Evolutionary conservation across 2,797 vertebrate genomes (phyloP).

Genomic region (Oreonectes daqikongensis): DNA sequence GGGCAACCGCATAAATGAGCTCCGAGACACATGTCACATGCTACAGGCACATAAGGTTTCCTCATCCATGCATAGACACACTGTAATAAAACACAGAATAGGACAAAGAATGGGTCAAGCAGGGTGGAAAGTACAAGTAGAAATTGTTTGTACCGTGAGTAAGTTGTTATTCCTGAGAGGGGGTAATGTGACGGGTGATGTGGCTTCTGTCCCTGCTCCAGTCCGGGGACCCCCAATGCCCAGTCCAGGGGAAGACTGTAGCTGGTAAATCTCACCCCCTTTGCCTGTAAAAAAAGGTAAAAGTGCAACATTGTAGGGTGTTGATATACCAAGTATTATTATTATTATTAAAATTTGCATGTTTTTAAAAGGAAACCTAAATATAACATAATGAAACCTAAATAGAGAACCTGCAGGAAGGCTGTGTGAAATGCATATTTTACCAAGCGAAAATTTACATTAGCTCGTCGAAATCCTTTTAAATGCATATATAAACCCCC

Average conservation of each 20-base stretch:
- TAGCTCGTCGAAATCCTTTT: not conserved
- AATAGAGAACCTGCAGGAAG: constrained; percentile 41
- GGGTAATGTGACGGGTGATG: constrained; percentile 82
- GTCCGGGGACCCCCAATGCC: constrained; percentile 74
- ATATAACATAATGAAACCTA: constrained; percentile 42
- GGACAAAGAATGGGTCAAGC: constrained; percentile 1
- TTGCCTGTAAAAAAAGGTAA: constrained; percentile 63
- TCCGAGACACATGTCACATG: not conserved
- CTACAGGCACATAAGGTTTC: not conserved
- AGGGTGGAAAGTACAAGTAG: not conserved
- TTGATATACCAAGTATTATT: not conserved
- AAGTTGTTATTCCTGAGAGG: constrained; percentile 83
- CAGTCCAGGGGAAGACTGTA: constrained; percentile 79
- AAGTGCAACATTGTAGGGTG: not conserved
- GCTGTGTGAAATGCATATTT: not conserved
- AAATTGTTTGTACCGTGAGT: constrained; percentile 76
- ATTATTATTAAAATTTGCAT: no score
- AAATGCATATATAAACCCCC: not conserved
- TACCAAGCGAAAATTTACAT: not conserved
- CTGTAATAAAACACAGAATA: not conserved
- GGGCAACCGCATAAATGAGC: not conserved
- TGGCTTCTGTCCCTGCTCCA: constrained; percentile 78
- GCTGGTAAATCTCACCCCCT: constrained; percentile 80
- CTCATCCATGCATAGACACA: not conserved
- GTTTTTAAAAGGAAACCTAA: no score